Evolutionary conservation across 2,113 vertebrate species (phyloP).

Genomic region (Pelvicachromis taeniatus): DNA sequence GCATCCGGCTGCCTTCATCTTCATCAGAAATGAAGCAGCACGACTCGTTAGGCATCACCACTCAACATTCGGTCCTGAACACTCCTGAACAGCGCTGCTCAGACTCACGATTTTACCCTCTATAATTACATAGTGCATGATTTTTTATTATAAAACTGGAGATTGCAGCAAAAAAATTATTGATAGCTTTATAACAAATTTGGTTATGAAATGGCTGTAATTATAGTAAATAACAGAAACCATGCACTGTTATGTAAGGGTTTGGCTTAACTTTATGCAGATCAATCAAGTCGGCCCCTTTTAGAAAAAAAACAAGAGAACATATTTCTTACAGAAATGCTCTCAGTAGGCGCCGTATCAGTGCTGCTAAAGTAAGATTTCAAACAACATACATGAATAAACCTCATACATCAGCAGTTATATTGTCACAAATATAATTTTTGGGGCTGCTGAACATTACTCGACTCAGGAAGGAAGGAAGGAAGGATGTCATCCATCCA

Average conservation of each 20-base stretch:
- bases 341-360: background rate
- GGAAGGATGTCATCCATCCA: too few relatives aligned
- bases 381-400: background rate
- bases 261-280: background rate
- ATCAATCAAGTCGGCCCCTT: background rate
- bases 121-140: background rate
- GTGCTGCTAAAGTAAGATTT: background rate
- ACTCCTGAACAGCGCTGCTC: background rate
- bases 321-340: background rate
- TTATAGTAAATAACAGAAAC: background rate
- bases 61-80: background rate
- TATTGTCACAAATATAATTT: background rate
- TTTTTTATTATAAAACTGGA: background rate
- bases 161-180: background rate
- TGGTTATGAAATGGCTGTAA: background rate
- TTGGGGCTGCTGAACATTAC: background rate
- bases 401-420: background rate
- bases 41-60: background rate
- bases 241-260: background rate
- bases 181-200: background rate
- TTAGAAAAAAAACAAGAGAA: rapidly evolving
- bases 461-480: background rate
- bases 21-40: background rate
- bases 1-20: background rate
- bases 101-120: rapidly evolving